A percentile compares a stretch with the other conserved stretches of the same genome.
Evolutionary conservation across 2,113 vertebrate species (phyloP).

Genomic region (Odontophorus gujanensis): DNA sequence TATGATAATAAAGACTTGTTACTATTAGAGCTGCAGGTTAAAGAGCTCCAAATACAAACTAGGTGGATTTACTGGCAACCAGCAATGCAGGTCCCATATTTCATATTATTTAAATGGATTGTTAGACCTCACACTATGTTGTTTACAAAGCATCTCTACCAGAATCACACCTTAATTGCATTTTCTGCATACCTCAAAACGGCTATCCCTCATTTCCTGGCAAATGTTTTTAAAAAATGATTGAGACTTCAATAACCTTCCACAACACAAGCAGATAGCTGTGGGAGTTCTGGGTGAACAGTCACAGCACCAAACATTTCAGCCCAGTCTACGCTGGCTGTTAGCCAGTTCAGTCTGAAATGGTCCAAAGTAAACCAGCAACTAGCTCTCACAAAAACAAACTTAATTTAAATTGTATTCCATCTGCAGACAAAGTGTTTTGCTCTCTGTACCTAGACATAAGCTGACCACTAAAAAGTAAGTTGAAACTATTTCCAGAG

Average conservation of each 20-base stretch:
- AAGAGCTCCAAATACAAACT: neutral
- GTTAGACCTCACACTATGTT: neutral
- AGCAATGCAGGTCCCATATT: neutral
- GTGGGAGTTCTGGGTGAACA: neutral
- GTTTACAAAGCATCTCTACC: neutral
- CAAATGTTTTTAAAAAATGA: neutral
- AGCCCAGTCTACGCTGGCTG: neutral
- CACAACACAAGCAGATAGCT: neutral
- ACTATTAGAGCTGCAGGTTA: neutral
- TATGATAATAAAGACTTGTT: neutral
- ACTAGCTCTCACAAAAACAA: neutral
- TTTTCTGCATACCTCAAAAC: neutral
- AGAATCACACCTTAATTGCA: neutral
- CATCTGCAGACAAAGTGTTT: neutral
- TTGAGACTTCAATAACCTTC: neutral
- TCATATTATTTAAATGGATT: neutral
- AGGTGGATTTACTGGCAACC: neutral
- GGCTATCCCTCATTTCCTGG: neutral
- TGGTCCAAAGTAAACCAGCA: constrained; percentile 15
- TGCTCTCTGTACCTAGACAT: neutral
- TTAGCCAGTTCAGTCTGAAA: constrained; percentile 20
- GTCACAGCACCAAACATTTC: constrained; percentile 18
- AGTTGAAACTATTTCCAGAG: neutral
- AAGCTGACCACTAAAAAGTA: neutral
- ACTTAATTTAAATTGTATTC: neutral